Evolutionary conservation across 1,140 invertebrate genomes (phyloP), one percentile per base, ranked within the genome.

Genomic region (Rhopalosiphum padi): DNA sequence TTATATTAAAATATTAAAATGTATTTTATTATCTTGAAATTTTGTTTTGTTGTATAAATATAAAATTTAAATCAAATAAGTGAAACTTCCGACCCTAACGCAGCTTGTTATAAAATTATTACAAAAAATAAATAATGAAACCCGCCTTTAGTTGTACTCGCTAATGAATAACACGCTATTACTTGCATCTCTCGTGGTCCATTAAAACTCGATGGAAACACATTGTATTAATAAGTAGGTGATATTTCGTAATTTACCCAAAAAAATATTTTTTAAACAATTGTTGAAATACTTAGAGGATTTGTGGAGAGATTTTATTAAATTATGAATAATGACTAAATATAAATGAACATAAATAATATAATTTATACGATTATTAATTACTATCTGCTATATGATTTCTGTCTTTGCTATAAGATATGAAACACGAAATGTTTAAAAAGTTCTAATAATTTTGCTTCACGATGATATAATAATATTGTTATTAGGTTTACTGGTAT

Each of bases 141-240:
- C 35, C 48, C 7, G 15, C 48, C 51, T 90, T 90, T 60, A 43
- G 88, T 90, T 43, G 11, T 60, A 60, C 37, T 60, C 35, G 37
- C 37, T 55, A 60, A 60, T 60, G 37, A 90, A 60, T 90, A 90
- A 90, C 88, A 43, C 51, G 88, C 35, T 90, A 46, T 25, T 90
- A 35, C 35, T 90, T 43, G 88, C 22, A 60, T 41, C 37, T 90
- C n/a, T 41, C 51, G 51, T 43, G 25, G 51, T 60, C 88, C 53
- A 90, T 90, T 90, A 90, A 55, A 53, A 53, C n/a, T 89, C 46
- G 87, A 53, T 35, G 48, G 48, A 89, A 89, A 89, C 46, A 55
- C 51, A 41, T 89, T 89, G 46, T 48, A 37, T 89, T 55, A 89
- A 37, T 35, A 89, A 55, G 35, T 46, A 89, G 35, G 51, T 9